Percentiles rank a stretch among this genome's conserved stretches.
Conservation (phyloP, 2,113 vertebrate species). For the Petrocephalus zakoni region DNA sequence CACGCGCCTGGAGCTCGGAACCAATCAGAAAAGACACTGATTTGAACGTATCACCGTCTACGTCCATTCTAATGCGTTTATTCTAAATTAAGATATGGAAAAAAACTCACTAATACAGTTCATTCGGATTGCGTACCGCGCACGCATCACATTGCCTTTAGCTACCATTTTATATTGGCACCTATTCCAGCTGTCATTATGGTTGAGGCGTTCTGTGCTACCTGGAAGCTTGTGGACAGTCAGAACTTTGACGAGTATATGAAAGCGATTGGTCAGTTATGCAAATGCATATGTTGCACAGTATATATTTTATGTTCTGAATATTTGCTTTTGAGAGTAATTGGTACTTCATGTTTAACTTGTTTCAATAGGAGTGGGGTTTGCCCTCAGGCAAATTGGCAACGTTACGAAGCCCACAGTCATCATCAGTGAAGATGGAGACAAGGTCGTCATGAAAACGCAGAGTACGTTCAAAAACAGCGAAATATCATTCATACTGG, state of each 20-base stretch:
- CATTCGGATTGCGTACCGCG: background rate
- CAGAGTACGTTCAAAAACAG: conserved; percentile 93
- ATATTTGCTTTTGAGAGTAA: background rate
- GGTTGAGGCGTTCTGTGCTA: conserved; percentile 90
- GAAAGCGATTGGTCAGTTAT: conserved; percentile 81
- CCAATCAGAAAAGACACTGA: conserved; percentile 45
- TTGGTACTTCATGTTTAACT: background rate
- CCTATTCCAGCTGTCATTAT: conserved; percentile 54
- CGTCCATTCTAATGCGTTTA: conserved; percentile 42
- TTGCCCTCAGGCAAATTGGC: conserved; percentile 88
- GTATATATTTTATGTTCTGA: background rate
- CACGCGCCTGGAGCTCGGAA: background rate
- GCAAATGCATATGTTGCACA: background rate
- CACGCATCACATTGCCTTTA: background rate
- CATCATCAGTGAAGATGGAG: conserved; percentile 81
- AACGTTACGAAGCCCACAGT: conserved; percentile 91
- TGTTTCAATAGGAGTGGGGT: conserved; percentile 73
- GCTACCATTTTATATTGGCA: conserved; percentile 8
- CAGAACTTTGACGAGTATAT: conserved; percentile 97
- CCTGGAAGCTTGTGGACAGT: conserved; percentile 90
- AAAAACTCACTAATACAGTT: background rate
- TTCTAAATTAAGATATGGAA: conserved; percentile 15
- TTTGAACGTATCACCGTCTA: conserved; percentile 8
- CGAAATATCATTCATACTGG: conserved; percentile 82
- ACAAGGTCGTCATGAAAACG: conserved; percentile 81